Conservation (phyloP, 92 coral and sea anemone genomes). For the Desmophyllum pertusum region DNA sequence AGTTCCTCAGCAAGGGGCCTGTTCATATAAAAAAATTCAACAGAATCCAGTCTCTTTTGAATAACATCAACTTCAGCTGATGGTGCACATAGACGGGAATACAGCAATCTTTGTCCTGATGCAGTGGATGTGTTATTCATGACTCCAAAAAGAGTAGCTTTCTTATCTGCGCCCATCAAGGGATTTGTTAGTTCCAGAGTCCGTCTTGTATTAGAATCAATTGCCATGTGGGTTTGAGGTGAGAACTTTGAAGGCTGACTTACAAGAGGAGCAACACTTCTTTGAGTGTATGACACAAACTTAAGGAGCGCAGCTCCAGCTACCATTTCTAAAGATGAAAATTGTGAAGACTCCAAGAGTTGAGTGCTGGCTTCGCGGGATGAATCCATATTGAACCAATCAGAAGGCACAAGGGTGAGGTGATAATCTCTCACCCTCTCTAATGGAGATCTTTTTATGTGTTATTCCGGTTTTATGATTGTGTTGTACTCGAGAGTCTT, state of each 20-base stretch:
- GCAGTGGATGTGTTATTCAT: conserved; percentile 77
- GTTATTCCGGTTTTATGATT: conserved; percentile 71
- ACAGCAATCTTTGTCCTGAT: conserved; percentile 76
- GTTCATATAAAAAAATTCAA: conserved; percentile 72
- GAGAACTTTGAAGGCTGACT: conserved; percentile 72
- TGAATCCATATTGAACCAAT: conserved; percentile 68
- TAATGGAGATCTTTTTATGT: conserved; percentile 58
- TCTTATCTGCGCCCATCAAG: conserved; percentile 70
- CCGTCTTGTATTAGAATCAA: conserved; percentile 78
- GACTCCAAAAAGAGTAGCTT: conserved; percentile 85
- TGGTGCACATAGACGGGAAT: conserved; percentile 79
- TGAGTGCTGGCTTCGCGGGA: not conserved
- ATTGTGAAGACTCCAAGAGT: conserved; percentile 50
- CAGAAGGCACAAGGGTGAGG: conserved; percentile 71
- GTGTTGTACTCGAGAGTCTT: conserved; percentile 43
- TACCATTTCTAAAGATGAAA: conserved; percentile 71
- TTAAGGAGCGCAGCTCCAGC: conserved; percentile 74
- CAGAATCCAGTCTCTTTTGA: conserved; percentile 61
- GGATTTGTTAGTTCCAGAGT: conserved; percentile 81
- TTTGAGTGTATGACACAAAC: conserved; percentile 81
- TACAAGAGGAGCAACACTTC: conserved; percentile 72
- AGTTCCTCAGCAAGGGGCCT: conserved; percentile 70
- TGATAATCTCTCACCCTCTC: conserved; percentile 69
- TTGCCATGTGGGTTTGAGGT: conserved; percentile 85
- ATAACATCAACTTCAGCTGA: conserved; percentile 63